These are phyloP conservation scores for Drosophila nasuta DNA, from an alignment of 1,140 invertebrate species.

Conservation along the genomic window DNA sequence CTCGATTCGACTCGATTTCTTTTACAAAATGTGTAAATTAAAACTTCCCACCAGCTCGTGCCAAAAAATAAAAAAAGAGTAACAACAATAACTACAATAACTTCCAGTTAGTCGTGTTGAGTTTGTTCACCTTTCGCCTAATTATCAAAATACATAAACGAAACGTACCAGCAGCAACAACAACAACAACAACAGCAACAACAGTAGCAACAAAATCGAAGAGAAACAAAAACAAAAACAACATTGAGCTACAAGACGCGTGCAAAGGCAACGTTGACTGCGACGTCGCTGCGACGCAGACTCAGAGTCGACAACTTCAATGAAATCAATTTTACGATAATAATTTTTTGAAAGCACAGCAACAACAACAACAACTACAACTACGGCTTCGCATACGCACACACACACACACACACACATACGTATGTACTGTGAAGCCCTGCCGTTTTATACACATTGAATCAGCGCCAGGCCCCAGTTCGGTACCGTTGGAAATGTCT, in stretches of 20 bases:
- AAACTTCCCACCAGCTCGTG: slow-evolving; percentile 40
- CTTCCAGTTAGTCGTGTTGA: slow-evolving; percentile 48
- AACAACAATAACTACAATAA: slow-evolving; percentile 36
- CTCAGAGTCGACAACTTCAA: slow-evolving; percentile 66
- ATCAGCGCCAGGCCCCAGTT: slow-evolving; percentile 55
- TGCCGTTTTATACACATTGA: slow-evolving; percentile 75
- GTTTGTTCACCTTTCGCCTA: slow-evolving; percentile 82
- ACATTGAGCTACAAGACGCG: slow-evolving; percentile 51
- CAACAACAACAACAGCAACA: not conserved
- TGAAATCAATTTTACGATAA: slow-evolving; percentile 84
- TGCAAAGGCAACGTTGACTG: slow-evolving; percentile 61
- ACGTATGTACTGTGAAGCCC: slow-evolving; percentile 61
- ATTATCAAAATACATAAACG: slow-evolving; percentile 82
- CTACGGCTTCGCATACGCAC: not conserved
- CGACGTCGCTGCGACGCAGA: slow-evolving; percentile 31
- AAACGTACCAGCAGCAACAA: slow-evolving; percentile 32
- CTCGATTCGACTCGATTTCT: slow-evolving; percentile 63
- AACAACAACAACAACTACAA: slow-evolving; percentile 36
- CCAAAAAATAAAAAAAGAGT: slow-evolving; percentile 16
- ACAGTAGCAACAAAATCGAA: slow-evolving; percentile 30
- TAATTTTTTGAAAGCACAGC: slow-evolving; percentile 71
- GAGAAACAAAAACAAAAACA: slow-evolving; percentile 26
- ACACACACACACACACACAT: slow-evolving; percentile 3
- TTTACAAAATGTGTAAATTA: slow-evolving; percentile 75
- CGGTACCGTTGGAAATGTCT: slow-evolving; percentile 81